Percentiles rank a stretch among this genome's conserved stretches.
These are phyloP conservation scores for Neomicropteryx cornuta DNA, from an alignment of 1,140 invertebrate genomes.

Conservation along the genomic window DNA sequence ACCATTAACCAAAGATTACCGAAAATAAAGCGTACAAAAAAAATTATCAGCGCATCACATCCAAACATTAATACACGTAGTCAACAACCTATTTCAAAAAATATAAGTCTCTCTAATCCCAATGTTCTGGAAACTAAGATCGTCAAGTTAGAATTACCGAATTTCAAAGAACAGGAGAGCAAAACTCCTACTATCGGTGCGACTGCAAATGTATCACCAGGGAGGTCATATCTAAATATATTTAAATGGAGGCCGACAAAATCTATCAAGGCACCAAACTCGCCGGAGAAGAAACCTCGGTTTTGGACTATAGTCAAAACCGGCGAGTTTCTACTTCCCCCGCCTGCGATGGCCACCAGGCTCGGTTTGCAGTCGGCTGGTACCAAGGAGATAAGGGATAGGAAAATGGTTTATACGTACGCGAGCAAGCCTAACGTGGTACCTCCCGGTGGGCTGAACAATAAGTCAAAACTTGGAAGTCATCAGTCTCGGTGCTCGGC, in stretches of 20 bases:
- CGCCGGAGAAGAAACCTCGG: conserved; percentile 30
- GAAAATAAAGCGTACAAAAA: conserved; percentile 16
- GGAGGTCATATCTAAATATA: too few species aligned
- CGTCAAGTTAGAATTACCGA: conserved; percentile 9
- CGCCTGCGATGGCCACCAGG: conserved; percentile 55
- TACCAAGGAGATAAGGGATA: conserved; percentile 23
- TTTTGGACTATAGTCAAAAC: conserved; percentile 70
- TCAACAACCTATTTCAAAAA: conserved; percentile 14
- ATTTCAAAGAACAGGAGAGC: conserved; percentile 4
- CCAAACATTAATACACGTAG: conserved; percentile 20
- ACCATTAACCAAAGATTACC: conserved; percentile 26
- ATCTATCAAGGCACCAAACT: conserved; percentile 11
- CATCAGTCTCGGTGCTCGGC: neutral
- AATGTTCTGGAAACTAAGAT: conserved; percentile 10
- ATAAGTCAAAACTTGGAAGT: neutral
- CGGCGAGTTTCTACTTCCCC: conserved; percentile 66
- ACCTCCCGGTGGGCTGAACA: conserved; percentile 10
- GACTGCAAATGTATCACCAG: too few species aligned
- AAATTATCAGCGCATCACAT: conserved; percentile 21
- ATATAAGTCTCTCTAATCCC: conserved; percentile 24
- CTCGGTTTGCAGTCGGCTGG: conserved; percentile 43
- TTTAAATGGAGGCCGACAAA: conserved; percentile 15
- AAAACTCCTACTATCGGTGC: neutral
- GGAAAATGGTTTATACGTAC: conserved; percentile 44
- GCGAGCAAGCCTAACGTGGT: conserved; percentile 45